Evolutionary conservation across 1,140 invertebrate genomes (phyloP).

Genomic region (Manduca sexta): DNA sequence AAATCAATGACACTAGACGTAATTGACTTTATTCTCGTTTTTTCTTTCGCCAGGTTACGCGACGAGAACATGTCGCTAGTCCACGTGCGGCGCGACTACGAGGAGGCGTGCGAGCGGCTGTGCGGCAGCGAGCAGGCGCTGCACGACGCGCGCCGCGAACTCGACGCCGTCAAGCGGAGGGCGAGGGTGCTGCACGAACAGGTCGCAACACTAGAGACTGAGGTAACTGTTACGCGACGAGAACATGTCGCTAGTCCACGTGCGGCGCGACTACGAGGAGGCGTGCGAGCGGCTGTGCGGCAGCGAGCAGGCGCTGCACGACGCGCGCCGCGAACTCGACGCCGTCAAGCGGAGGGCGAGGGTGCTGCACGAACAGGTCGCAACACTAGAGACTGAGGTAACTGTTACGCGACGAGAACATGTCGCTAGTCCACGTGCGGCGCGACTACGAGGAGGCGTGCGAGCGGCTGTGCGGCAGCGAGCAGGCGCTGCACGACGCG

Average conservation of each 20-base stretch:
- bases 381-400: conserved; percentile 42
- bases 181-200: conserved; percentile 27
- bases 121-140: conserved; percentile 30
- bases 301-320: conserved; percentile 32
- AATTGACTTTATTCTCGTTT: neutral
- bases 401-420: neutral
- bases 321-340: conserved; percentile 31
- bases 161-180: conserved; percentile 18
- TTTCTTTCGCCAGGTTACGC: conserved; percentile 28
- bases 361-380: conserved; percentile 28
- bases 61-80: conserved; percentile 29
- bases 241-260: conserved; percentile 28
- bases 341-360: conserved; percentile 6
- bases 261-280: conserved; percentile 49
- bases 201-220: conserved; percentile 30
- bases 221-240: no score
- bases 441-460: conserved; percentile 49
- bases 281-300: conserved; percentile 37
- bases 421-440: neutral
- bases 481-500: conserved; percentile 29
- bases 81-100: conserved; percentile 30
- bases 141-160: conserved; percentile 24
- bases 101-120: conserved; percentile 47
- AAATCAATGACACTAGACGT: no score
- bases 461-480: conserved; percentile 35